Base-by-base conservation (phyloP, 1,140 invertebrate genomes). In the Atta cephalotes region DNA sequence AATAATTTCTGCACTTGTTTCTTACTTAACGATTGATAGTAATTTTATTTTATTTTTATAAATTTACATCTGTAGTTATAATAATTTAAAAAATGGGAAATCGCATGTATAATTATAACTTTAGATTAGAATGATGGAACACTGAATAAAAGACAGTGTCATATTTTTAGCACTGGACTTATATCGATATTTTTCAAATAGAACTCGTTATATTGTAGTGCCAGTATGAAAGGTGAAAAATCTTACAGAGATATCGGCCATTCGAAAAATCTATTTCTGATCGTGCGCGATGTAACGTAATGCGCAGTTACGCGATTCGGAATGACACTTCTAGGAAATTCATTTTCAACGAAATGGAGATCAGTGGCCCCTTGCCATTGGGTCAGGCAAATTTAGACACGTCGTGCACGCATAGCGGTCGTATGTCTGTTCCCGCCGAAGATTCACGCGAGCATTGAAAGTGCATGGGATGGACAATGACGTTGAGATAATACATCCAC, bases 301-400 rank as follows among this genome's bases (percentile, higher is more conserved):
- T 31, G 49, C 6, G 77, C 28, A 49, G 81, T 88, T 70, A 84
- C 80, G 76, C 49, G 58, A 4, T n/a, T 45, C 62, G 65, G 76
- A 77, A 80, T 82, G 78, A 84, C 77, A 63, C 53, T 91, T 89
- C 90, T 79, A 70, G 89, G 91, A 90, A 92, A 89, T 86, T 90
- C 81, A 51, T 87, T 90, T 88, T 89, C 89, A 79, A 80, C 86
- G 76, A 62, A 70, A 68, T 86, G 53, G 89, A 65, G 87, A 88
- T 91, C 89, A 88, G 62, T 88, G 81, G 89, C 89, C 88, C 89
- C 89, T 68, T 56, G 80, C 80, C 82, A 79, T 88, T 88, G 68
- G 85, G 76, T 87, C 89, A 77, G 68, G 89, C 87, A 92, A 92
- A 92, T 91, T 89, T 90, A 90, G 88, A 90, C 71, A 56, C 39